A percentile compares a stretch with the other conserved stretches of the same genome.
These are phyloP conservation scores for Hydraecia micacea DNA, from an alignment of 2,888 invertebrate genomes.

Conservation along the genomic window DNA sequence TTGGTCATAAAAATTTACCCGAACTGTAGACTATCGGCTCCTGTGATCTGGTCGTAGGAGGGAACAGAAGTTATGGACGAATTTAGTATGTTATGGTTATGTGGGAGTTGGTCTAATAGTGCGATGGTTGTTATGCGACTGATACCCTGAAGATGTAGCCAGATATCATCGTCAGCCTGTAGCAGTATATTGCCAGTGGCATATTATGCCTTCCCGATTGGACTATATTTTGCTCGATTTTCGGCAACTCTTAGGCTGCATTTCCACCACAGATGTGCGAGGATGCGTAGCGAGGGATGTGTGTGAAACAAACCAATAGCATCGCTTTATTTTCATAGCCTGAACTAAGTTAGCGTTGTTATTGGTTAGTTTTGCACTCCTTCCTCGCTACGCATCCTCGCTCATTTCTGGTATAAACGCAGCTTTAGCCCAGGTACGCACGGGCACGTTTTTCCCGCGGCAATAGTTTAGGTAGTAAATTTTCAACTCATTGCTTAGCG, in stretches of 20 bases:
- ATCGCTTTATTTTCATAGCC: too few relatives aligned
- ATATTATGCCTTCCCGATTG: background rate
- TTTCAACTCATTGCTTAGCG: background rate
- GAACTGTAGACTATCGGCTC: slow-evolving; percentile 57
- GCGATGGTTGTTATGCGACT: background rate
- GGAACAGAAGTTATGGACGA: slow-evolving; percentile 44
- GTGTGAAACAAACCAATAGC: too few relatives aligned
- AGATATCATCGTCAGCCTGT: background rate
- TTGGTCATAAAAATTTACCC: slow-evolving; percentile 63
- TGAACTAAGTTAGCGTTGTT: too few relatives aligned
- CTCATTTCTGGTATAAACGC: too few relatives aligned
- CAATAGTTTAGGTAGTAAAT: background rate
- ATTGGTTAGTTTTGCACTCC: too few relatives aligned
- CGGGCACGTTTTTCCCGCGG: background rate
- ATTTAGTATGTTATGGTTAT: slow-evolving; percentile 19
- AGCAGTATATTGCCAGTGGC: background rate
- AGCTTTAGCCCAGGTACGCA: background rate
- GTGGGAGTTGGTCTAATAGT: slow-evolving; percentile 48
- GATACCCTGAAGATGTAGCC: background rate
- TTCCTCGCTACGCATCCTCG: too few relatives aligned
- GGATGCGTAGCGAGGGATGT: too few relatives aligned
- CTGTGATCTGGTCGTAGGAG: slow-evolving; percentile 61
- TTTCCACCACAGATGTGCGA: too few relatives aligned
- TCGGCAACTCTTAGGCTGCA: background rate
- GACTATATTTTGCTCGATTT: background rate